A percentile compares a stretch with the other conserved stretches of the same genome.
These are phyloP conservation scores for Bellardia pandia DNA, from an alignment of 2,888 invertebrate genomes.

Conservation along the genomic window DNA sequence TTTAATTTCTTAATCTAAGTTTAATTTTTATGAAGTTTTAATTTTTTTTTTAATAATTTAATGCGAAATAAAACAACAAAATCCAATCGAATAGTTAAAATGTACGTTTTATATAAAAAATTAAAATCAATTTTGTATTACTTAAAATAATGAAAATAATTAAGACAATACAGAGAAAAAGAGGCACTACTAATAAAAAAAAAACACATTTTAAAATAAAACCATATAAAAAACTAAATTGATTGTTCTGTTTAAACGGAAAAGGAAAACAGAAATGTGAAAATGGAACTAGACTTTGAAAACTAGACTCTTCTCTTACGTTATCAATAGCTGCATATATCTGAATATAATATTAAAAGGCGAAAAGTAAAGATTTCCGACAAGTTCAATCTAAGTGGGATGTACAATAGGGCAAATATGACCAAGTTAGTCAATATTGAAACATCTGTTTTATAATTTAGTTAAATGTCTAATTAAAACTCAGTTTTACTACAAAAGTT, in stretches of 20 bases:
- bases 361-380: background rate
- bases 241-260: background rate
- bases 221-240: background rate
- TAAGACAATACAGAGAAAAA: slow-evolving; percentile 50
- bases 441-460: too few relatives aligned
- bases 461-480: too few relatives aligned
- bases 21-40: slow-evolving; percentile 61
- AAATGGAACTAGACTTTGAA: too few relatives aligned
- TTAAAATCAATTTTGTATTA: slow-evolving; percentile 43
- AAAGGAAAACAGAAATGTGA: too few relatives aligned
- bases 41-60: slow-evolving; percentile 63
- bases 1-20: slow-evolving; percentile 67
- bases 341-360: too few relatives aligned
- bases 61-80: slow-evolving; percentile 50
- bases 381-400: too few relatives aligned
- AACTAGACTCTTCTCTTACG: too few relatives aligned
- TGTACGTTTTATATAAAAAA: slow-evolving; percentile 40
- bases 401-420: too few relatives aligned
- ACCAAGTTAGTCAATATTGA: too few relatives aligned
- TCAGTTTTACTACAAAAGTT: too few relatives aligned
- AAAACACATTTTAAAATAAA: slow-evolving; percentile 28
- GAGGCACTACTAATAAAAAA: slow-evolving; percentile 68
- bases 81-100: slow-evolving; percentile 66
- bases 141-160: slow-evolving; percentile 18
- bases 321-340: too few relatives aligned